phyloP scores from a whole-genome alignment of 1,140 invertebrate species.

The Calliphora vicina region DNA sequence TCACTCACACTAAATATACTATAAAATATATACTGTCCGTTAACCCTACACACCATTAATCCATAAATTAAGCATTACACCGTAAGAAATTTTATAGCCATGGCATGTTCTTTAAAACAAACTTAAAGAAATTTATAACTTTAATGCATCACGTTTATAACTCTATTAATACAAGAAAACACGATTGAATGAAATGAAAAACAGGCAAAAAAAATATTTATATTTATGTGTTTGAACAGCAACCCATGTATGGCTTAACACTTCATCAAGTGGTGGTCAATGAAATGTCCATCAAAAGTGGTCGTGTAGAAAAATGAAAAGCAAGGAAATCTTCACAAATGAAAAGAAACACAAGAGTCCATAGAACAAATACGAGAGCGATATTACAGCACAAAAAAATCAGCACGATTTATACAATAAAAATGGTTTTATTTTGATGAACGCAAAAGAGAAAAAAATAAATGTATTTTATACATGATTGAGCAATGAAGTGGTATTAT shows the following conservation, averaged over 20 bases:
- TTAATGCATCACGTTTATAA: not conserved
- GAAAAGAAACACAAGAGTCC: too few relatives aligned
- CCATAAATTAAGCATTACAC: not conserved
- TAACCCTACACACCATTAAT: not conserved
- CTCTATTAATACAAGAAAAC: not conserved
- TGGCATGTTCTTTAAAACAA: not conserved
- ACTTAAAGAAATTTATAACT: not conserved
- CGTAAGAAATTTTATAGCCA: not conserved
- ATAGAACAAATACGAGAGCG: not conserved
- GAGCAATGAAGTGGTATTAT: conserved; percentile 37
- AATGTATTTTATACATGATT: conserved; percentile 39
- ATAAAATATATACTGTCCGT: too few relatives aligned
- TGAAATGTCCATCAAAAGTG: conserved; percentile 27
- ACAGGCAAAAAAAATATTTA: not conserved
- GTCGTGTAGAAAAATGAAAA: not conserved
- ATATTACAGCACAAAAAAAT: not conserved
- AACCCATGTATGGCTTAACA: not conserved
- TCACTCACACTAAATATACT: too few relatives aligned
- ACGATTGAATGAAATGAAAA: not conserved
- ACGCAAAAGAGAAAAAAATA: conserved; percentile 23
- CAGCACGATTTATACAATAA: not conserved
- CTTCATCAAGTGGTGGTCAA: conserved; percentile 25
- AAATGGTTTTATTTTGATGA: conserved; percentile 15
- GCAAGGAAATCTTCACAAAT: conserved; percentile 5
- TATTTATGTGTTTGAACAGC: not conserved